Evolutionary conservation across 1,140 invertebrate species (phyloP), one percentile per base, ranked within the genome.

Genomic region (Drosophila bifasciata): DNA sequence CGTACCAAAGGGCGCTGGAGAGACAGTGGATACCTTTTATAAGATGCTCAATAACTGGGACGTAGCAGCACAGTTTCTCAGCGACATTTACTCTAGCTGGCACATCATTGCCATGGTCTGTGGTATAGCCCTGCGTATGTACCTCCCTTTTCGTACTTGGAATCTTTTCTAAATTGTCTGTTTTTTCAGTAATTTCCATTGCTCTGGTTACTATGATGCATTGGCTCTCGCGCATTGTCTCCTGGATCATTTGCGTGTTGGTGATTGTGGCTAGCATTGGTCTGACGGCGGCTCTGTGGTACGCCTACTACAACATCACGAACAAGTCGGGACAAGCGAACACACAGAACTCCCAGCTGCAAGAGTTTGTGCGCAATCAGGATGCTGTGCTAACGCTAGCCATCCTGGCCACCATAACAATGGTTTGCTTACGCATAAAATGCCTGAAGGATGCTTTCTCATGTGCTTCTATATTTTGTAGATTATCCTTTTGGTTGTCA

Each of bases 51-150:
- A 98, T 90, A 95, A 95, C 78, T 97, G 96, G 95, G 96, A 98
- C 91, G 94, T 95, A 36, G 94, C 97, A 61, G 96, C 97, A 91
- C 96, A 98, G 92, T 94, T 98, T 88, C 92, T 98, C 3, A 95
- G 95, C 48, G 97, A 99, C 92, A 92, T 99, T 0, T 97, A 97
- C 80, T 95, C 95, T 75, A 96, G 96, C 25, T 97, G 96, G 96
- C 94, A 94, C 84, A 95, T 97, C 91, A 96, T 97, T 91, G 92
- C 97, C 28, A 94, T 94, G n/a, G 94, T 97, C 77, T 95, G 95
- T 50, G 95, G 96, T 70, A 92, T 98, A 63, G 94, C 97, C 46
- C 94, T 98, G 90, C 93, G 97, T 98, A 94, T 92, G 93, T 93
- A 80, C 0, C 52, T 17, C n/a, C n/a, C 44, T 15, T 2, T 1